Evolutionary conservation across 2,888 invertebrate species (phyloP).

Genomic region (Sepioteuthis lessoniana): DNA sequence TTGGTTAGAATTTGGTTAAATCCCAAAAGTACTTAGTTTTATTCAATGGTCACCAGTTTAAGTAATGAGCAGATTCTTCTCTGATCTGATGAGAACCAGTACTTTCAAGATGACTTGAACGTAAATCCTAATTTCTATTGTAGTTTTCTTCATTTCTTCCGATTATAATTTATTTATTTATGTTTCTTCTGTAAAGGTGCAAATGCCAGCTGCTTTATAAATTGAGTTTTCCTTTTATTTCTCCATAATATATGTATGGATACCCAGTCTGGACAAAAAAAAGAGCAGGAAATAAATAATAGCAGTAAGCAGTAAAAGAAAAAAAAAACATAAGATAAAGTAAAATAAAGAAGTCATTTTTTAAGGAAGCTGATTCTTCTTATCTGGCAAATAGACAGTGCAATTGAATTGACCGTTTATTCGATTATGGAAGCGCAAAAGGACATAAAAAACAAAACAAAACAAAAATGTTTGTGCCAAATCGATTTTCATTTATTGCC

Average conservation of each 20-base stretch:
- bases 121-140: too few relatives aligned
- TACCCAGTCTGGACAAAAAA: background rate
- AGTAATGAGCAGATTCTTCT: too few relatives aligned
- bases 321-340: background rate
- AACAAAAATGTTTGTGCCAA: background rate
- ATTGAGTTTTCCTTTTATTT: too few relatives aligned
- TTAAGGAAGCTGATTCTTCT: background rate
- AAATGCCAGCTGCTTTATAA: too few relatives aligned
- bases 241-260: background rate
- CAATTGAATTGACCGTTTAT: background rate
- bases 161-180: too few relatives aligned
- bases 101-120: too few relatives aligned
- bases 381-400: background rate
- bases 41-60: too few relatives aligned
- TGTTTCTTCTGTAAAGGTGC: too few relatives aligned
- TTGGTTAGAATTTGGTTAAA: too few relatives aligned
- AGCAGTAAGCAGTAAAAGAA: background rate
- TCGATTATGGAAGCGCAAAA: background rate
- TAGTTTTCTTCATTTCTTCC: too few relatives aligned
- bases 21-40: too few relatives aligned
- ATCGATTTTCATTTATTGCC: slow-evolving; percentile 17
- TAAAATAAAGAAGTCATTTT: background rate
- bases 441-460: background rate
- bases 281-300: background rate
- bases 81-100: too few relatives aligned